Evolutionary conservation across 2,113 vertebrate genomes (phyloP).

Genomic region (Recurvirostra avosetta): DNA sequence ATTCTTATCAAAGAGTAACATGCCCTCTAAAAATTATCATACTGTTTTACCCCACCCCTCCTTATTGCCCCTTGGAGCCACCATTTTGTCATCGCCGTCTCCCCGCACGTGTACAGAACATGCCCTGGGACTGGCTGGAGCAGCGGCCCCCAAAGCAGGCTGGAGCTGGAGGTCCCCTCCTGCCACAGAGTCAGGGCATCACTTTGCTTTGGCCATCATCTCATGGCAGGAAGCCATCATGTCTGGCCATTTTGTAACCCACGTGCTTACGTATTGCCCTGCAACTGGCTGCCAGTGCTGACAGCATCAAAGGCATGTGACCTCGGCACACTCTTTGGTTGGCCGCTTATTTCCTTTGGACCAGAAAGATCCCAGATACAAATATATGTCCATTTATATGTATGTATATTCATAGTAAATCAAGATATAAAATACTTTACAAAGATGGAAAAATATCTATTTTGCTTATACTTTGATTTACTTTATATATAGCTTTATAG

Average conservation of each 20-base stretch:
- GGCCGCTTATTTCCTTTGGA: neutral
- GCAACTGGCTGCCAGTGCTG: neutral
- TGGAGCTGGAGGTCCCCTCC: neutral
- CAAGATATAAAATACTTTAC: neutral
- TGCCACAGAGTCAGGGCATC: fast-evolving
- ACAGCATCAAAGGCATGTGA: neutral
- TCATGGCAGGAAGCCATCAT: neutral
- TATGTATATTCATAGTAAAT: neutral
- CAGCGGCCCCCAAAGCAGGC: neutral
- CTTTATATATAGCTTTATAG: neutral
- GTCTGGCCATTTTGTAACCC: neutral
- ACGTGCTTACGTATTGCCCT: neutral
- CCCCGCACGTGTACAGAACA: neutral
- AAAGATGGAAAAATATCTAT: neutral
- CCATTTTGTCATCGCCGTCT: neutral
- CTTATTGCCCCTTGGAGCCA: neutral
- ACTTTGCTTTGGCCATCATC: neutral
- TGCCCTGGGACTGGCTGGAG: neutral
- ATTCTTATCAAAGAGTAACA: neutral
- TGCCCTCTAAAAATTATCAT: neutral
- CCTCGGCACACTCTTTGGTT: neutral
- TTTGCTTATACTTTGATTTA: neutral
- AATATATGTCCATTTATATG: neutral
- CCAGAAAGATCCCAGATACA: neutral
- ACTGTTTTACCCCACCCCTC: neutral